Base-by-base conservation (phyloP, 2,797 vertebrate species). In the Leptoclinus maculatus region DNA sequence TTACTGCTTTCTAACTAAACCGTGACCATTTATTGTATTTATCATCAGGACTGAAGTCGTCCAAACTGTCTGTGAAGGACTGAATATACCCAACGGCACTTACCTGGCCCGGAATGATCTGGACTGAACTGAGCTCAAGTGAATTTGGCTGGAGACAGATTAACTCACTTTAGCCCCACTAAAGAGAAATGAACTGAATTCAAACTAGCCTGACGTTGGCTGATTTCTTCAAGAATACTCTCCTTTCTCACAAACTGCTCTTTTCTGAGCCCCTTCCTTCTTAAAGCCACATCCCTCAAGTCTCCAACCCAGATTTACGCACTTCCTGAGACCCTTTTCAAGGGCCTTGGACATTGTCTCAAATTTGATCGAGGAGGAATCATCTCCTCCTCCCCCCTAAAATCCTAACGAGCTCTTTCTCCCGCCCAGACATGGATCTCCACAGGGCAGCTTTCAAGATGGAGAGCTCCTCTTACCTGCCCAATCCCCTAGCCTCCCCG, bases 361-460 rank as follows among this genome's bases (percentile, higher is more conserved):
- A 69, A 73, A 47, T 74, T 58, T 82, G 59, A 66, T 51, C 69
- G 78, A 84, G 90, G 92, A 88, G 92, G 80, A 83, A 56, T 45
- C 74, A 76, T 82, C 88, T 90, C 91, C 84, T 85, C 94, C 81
- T 85, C 92, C 86, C 23, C 80, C 78, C 81, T 89, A 19, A 87
- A 82, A 82, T 89, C 74, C 78, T 85, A 82, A 82, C 89, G 84
- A 88, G 87, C 65, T 71, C 89, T 59, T 65, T 90, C 71, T 88
- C 91, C 89, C 59, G 79, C 81, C 83, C 94, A 93, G 85, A 93
- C 94, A 99, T 99, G 98, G 98, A 99, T 96, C 97, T 99, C 94
- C 98, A 99, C 95, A 96, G 98, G 94, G 98, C 98, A 87, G 97
- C 98, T 76, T 99, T 99, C 96, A 99, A 99, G 95, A 99, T 99